A percentile compares a stretch with the other conserved stretches of the same genome.
Evolutionary conservation across 2,797 vertebrate species (phyloP).

Genomic region (Lacerta agilis): DNA sequence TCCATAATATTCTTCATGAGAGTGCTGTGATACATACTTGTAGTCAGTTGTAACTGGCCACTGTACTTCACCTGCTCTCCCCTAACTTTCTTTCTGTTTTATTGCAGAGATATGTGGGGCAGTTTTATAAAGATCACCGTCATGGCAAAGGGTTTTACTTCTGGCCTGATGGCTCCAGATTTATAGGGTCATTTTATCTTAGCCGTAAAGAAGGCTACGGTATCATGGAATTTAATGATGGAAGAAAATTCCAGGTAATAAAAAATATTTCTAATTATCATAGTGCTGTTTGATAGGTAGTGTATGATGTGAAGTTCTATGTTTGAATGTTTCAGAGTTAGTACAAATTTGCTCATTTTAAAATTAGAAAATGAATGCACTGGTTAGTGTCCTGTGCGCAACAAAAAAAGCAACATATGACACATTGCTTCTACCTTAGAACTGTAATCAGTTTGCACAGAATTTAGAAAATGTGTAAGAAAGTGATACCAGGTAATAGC

Average conservation of each 20-base stretch:
- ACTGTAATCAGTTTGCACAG: background rate
- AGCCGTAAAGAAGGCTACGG: constrained; percentile 88
- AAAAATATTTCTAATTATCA: background rate
- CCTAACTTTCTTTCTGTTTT: background rate
- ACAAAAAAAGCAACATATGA: background rate
- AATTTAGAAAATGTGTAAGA: background rate
- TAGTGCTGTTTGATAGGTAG: background rate
- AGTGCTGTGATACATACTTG: background rate
- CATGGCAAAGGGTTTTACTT: constrained; percentile 84
- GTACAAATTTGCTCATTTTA: background rate
- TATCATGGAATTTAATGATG: constrained; percentile 75
- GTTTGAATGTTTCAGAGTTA: background rate
- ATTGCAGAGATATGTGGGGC: constrained; percentile 83
- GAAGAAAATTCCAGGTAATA: constrained; percentile 83
- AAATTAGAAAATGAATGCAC: background rate
- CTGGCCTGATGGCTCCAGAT: constrained; percentile 85
- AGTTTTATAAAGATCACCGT: constrained; percentile 85
- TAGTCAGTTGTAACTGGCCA: background rate
- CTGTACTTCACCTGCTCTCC: background rate
- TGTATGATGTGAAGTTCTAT: background rate
- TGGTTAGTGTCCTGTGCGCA: background rate
- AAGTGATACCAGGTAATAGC: background rate
- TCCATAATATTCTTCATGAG: background rate
- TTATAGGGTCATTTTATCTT: constrained; percentile 87
- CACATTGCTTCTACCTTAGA: background rate